Evolutionary conservation across 1,140 invertebrate genomes (phyloP).

Genomic region (Caenorhabditis inopinata): DNA sequence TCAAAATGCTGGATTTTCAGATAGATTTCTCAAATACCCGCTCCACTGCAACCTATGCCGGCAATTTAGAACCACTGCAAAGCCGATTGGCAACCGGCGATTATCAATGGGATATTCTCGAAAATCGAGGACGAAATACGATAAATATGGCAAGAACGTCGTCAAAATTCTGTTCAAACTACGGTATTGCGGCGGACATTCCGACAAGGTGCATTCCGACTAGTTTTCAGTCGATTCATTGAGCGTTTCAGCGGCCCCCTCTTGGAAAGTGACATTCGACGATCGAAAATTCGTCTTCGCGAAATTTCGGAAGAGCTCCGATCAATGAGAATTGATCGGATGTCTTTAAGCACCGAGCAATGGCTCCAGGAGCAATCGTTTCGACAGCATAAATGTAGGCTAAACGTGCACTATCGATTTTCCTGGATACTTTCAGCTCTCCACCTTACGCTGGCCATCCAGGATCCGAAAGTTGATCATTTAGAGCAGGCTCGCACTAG

Average conservation of each 20-base stretch:
- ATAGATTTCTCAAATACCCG: not conserved
- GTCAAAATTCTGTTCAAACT: not conserved
- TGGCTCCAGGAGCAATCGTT: not conserved
- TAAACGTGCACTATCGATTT: too few relatives aligned
- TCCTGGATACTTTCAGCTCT: not conserved
- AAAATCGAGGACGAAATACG: not conserved
- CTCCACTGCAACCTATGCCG: not conserved
- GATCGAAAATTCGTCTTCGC: not conserved
- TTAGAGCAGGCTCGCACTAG: not conserved
- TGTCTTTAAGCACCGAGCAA: not conserved
- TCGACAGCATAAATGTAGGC: not conserved
- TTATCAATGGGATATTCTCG: not conserved
- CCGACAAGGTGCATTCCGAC: not conserved
- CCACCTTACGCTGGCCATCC: not conserved
- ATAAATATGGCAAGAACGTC: too few relatives aligned
- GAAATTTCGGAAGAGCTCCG: conserved; percentile 14
- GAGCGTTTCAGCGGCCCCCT: not conserved
- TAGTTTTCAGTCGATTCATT: too few relatives aligned
- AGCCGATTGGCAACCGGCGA: not conserved
- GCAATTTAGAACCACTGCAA: not conserved
- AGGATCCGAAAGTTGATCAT: not conserved
- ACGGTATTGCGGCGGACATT: not conserved
- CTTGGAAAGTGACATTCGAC: not conserved
- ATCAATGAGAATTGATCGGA: not conserved
- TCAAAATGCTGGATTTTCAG: too few relatives aligned